Conservation (phyloP, 35 echinoderm and acorn worm genomes). For the Nesometra sesokonis region DNA sequence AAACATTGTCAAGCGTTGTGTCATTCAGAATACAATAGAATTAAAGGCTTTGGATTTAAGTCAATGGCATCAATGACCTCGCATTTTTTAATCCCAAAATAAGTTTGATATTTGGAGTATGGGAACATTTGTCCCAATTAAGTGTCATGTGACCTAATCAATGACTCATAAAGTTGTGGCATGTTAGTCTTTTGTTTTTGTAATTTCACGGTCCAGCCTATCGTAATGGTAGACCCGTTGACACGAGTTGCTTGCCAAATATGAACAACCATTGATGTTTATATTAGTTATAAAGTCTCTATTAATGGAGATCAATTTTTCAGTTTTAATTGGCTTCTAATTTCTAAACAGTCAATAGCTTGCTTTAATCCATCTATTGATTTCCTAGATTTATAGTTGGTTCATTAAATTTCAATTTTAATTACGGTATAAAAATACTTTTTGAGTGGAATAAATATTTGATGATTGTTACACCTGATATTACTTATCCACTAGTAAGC, state of each 20-base stretch:
- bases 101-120: background rate
- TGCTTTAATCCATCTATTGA: background rate
- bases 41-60: background rate
- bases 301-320: background rate
- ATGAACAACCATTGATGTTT: background rate
- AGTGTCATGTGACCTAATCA: background rate
- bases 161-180: background rate
- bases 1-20: too few relatives aligned
- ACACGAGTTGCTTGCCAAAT: background rate
- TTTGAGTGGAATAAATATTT: too few relatives aligned
- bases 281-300: background rate
- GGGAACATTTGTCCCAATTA: background rate
- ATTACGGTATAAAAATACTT: background rate
- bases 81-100: background rate
- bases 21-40: background rate
- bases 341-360: background rate
- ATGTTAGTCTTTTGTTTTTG: background rate
- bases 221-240: background rate
- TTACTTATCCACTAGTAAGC: too few relatives aligned
- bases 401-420: background rate
- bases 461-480: too few relatives aligned
- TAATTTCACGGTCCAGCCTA: background rate
- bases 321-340: background rate
- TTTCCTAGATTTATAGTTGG: background rate
- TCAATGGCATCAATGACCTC: background rate